Evolutionary conservation across 2,113 vertebrate species (phyloP), one percentile per base, ranked within the genome.

Genomic region (Opisthocomus hoazin): DNA sequence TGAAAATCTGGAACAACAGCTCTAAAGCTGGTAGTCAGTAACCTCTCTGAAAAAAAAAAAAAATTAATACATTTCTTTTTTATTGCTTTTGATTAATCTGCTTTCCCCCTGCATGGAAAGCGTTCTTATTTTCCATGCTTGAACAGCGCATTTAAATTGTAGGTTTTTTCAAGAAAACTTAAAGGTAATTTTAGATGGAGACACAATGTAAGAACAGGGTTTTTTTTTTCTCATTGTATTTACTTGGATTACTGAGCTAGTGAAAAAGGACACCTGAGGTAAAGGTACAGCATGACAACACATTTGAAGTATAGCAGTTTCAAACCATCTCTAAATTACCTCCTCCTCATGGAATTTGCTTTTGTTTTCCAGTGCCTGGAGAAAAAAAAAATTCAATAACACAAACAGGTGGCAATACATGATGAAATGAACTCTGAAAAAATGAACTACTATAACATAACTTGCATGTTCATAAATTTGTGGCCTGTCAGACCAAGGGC

Each of bases 361-460:
- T 94, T 92, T 68, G 34, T 91, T 94, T 95, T 89, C 37, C 61
- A 91, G 48, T 48, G 74, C 84, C 84, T 87, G 83, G 54, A 83
- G 81, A 68, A 91, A 90, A 88, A 85, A 48, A 10, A 80, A 93
- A 93, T 68, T 71, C 61, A 84, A 64, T 87, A 87, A 66, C 32
- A 71, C 4, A 5, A 88, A 18, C 83, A 61, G 90, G 37, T 64
- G 68, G 66, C 32, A 57, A 80, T 88, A 69, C 13, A 2, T 10
- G 5, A 74, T 86, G 12, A 90, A 90, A 93, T 78, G 15, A 81
- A 68, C 70, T 60, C 70, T 34, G 43, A 11, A 73, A 78, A 89
- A 60, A 50, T 45, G 14, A 71, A 58, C 46, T 68, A 24, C 3
- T 2, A 48, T 86, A 66, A 68, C 13, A 30, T 37, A 66, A 71